A percentile compares a stretch with the other conserved stretches of the same genome.
Evolutionary conservation across 2,797 vertebrate genomes (phyloP).

Genomic region (Myoxocephalus aenaeus): DNA sequence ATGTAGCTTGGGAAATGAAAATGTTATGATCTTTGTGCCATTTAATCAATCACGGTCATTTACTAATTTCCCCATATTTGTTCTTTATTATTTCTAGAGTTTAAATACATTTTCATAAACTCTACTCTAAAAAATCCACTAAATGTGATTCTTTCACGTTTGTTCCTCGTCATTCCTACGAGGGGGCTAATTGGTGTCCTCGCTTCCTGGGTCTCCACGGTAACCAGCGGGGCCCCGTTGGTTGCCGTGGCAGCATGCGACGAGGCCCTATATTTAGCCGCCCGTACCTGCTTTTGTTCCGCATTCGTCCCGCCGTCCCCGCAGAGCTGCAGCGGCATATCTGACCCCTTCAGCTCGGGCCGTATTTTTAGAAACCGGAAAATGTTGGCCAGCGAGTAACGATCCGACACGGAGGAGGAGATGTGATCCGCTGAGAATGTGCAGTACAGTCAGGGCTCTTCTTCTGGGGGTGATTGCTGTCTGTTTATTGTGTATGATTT

Average conservation of each 20-base stretch:
- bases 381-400: slow-evolving; percentile 39
- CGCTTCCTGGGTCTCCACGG: slow-evolving; percentile 65
- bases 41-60: background rate
- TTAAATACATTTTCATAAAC: background rate
- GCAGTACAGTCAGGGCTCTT: too few species aligned
- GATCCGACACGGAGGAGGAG: slow-evolving; percentile 23
- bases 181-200: slow-evolving; percentile 22
- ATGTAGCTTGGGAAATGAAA: background rate
- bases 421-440: background rate
- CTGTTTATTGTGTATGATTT: background rate
- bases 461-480: background rate
- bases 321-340: slow-evolving; percentile 41
- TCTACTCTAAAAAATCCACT: background rate
- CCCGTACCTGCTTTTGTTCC: slow-evolving; percentile 54
- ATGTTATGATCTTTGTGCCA: background rate
- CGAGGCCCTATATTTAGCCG: slow-evolving; percentile 59
- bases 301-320: slow-evolving; percentile 39
- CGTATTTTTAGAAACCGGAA: slow-evolving; percentile 47
- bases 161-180: background rate
- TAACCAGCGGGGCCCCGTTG: slow-evolving; percentile 48
- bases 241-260: slow-evolving; percentile 55
- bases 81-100: background rate
- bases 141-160: background rate
- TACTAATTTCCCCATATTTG: background rate
- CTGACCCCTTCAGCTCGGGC: slow-evolving; percentile 27